Conservation (phyloP, 2,888 invertebrate species). For the Boloria selene region DNA sequence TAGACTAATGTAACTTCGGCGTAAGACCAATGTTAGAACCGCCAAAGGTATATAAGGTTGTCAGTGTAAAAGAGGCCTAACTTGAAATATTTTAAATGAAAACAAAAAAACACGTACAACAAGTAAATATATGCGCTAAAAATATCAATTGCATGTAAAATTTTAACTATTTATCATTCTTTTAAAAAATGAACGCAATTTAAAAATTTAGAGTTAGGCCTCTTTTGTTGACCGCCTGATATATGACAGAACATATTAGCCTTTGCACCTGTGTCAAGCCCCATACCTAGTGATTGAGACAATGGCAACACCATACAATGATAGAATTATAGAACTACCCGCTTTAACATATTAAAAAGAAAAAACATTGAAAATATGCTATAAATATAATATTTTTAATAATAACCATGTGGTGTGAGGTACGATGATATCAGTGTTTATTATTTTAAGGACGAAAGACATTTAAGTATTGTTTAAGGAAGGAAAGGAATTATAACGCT, state of each 20-base stretch:
- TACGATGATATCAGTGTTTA: constrained; percentile 42
- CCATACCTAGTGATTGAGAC: constrained; percentile 73
- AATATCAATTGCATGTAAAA: too few species aligned
- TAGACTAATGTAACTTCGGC: constrained; percentile 25
- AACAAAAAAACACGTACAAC: too few species aligned
- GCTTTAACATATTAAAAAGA: constrained; percentile 27
- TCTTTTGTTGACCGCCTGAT: constrained; percentile 31
- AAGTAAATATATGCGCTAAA: too few species aligned
- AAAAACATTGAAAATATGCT: constrained; percentile 11
- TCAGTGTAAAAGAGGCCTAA: constrained; percentile 3
- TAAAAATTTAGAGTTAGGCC: too few species aligned
- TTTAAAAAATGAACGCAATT: too few species aligned
- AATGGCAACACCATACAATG: constrained; percentile 74
- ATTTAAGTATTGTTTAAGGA: background rate
- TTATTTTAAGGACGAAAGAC: constrained; percentile 3
- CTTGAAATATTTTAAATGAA: background rate
- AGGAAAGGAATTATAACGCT: background rate
- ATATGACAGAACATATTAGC: constrained; percentile 75
- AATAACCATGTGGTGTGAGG: constrained; percentile 68
- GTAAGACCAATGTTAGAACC: constrained; percentile 37
- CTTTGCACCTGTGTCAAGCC: constrained; percentile 78
- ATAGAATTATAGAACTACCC: constrained; percentile 40
- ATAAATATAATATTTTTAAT: constrained; percentile 21
- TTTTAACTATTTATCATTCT: too few species aligned
- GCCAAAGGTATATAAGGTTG: constrained; percentile 16